Conservation (phyloP, 2,113 vertebrate genomes). For the Alaudala cheleensis region DNA sequence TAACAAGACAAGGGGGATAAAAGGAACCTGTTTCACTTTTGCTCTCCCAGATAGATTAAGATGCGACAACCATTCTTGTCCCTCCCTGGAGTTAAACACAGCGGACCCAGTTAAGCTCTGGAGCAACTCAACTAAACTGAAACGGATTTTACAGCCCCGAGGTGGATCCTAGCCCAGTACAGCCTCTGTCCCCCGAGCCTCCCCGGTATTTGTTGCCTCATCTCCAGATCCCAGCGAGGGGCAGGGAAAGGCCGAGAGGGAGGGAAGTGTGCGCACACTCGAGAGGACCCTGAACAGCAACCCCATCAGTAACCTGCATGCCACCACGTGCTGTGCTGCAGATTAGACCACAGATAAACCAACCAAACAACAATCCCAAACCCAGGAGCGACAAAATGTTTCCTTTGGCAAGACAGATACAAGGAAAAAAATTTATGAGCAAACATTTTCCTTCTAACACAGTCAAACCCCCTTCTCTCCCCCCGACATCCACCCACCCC, state of each 20-base stretch:
- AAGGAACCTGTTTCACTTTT: slow-evolving; percentile 58
- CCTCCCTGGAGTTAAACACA: not conserved
- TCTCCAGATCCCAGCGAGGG: slow-evolving; percentile 29
- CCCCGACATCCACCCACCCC: slow-evolving; percentile 55
- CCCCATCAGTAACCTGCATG: slow-evolving; percentile 47
- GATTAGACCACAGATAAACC: slow-evolving; percentile 73
- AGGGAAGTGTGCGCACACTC: slow-evolving; percentile 25
- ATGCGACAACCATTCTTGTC: slow-evolving; percentile 12
- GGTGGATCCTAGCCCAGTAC: not conserved
- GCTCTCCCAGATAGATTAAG: slow-evolving; percentile 60
- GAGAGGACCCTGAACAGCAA: slow-evolving; percentile 61
- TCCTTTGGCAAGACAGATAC: slow-evolving; percentile 92
- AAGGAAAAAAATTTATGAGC: slow-evolving; percentile 65
- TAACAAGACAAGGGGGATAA: slow-evolving; percentile 73
- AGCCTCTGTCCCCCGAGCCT: not conserved
- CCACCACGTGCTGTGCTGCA: slow-evolving; percentile 50
- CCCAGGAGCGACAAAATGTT: slow-evolving; percentile 82
- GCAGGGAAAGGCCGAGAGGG: slow-evolving; percentile 27
- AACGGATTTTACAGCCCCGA: not conserved
- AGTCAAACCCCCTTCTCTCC: slow-evolving; percentile 59
- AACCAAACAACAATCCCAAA: slow-evolving; percentile 66
- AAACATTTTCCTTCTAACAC: slow-evolving; percentile 74
- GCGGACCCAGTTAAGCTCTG: slow-evolving; percentile 31
- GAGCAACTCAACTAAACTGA: slow-evolving; percentile 7
- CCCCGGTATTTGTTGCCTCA: not conserved